phyloP scores from a whole-genome alignment of 2,888 invertebrate genomes.

The Ethmia dodecea region DNA sequence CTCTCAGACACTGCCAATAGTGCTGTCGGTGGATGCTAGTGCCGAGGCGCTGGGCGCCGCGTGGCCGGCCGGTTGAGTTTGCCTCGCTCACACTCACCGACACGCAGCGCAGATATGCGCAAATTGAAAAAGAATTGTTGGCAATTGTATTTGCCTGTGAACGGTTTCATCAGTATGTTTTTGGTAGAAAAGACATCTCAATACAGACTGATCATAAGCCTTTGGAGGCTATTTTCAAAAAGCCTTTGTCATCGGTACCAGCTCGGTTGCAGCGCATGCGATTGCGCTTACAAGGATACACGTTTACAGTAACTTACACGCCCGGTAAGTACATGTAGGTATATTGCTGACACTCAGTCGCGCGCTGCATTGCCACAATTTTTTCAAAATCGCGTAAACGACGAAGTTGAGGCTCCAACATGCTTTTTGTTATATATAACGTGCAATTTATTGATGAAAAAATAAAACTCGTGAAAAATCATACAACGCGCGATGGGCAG shows the following conservation, averaged over 20 bases:
- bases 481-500: slow-evolving; percentile 4
- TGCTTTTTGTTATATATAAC: neutral
- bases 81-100: slow-evolving; percentile 6
- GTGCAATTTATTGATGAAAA: neutral
- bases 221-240: no score
- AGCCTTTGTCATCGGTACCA: no score
- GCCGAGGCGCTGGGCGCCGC: slow-evolving; percentile 7
- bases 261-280: no score
- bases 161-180: slow-evolving; percentile 9
- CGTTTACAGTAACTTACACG: neutral
- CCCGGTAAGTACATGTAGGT: slow-evolving; percentile 4
- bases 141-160: slow-evolving; percentile 10
- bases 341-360: slow-evolving; percentile 1
- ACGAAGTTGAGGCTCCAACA: neutral
- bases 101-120: slow-evolving; percentile 7
- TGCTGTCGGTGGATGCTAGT: slow-evolving; percentile 11
- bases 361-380: neutral
- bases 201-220: no score
- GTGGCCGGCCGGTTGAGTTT: slow-evolving; percentile 8
- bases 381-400: neutral
- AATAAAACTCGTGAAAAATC: slow-evolving; percentile 6
- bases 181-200: no score
- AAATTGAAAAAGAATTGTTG: slow-evolving; percentile 11
- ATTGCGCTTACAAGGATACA: slow-evolving; percentile 2
- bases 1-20: slow-evolving; percentile 3